phyloP scores from a whole-genome alignment of 2,113 vertebrate genomes.

The Echinops telfairi region DNA sequence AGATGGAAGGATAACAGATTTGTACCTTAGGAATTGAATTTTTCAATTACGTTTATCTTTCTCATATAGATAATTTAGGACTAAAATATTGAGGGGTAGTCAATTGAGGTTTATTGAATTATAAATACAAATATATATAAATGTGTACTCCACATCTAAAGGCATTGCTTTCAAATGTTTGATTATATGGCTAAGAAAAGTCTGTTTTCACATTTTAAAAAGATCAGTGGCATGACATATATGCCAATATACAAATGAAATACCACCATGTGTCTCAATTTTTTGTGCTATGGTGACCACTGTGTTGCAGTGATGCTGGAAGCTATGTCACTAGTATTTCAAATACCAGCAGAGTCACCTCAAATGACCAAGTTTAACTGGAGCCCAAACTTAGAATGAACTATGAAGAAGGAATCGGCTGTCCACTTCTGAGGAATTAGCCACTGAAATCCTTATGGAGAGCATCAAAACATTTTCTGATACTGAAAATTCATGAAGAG shows the following conservation, averaged over 20 bases:
- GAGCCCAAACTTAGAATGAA: too few relatives aligned
- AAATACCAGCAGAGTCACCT: too few relatives aligned
- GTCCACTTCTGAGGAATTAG: too few relatives aligned
- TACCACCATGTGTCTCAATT: background rate
- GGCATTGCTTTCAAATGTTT: background rate
- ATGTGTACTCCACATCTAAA: background rate
- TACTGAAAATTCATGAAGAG: too few relatives aligned
- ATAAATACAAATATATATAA: conserved; percentile 45
- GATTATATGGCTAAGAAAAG: conserved; percentile 1
- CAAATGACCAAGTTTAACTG: too few relatives aligned
- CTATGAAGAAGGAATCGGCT: too few relatives aligned
- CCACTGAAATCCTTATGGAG: too few relatives aligned
- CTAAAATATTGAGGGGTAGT: background rate
- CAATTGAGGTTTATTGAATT: background rate
- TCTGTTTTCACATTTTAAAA: background rate
- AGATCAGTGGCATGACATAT: background rate
- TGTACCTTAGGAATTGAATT: background rate
- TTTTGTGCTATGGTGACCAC: too few relatives aligned
- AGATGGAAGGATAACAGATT: background rate
- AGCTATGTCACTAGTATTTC: too few relatives aligned
- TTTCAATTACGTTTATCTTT: conserved; percentile 22
- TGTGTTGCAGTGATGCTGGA: too few relatives aligned
- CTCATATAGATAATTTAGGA: background rate
- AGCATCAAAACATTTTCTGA: too few relatives aligned
- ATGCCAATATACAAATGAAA: background rate